These are phyloP conservation scores for Aotus griseimembra DNA, from an alignment of 2,797 vertebrate genomes.

Conservation along the genomic window DNA sequence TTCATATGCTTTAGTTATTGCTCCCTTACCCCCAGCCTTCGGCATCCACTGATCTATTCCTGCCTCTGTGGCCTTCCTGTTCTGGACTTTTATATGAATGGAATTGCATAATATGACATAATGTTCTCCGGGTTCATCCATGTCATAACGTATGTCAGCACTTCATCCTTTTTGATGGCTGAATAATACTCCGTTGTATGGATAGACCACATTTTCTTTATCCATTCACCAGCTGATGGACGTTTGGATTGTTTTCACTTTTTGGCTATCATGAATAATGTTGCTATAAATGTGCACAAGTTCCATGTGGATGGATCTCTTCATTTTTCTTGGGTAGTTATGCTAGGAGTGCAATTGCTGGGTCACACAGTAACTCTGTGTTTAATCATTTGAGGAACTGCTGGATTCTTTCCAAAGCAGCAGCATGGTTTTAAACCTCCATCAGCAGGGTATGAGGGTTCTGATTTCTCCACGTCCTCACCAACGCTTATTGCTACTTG, in stretches of 20 bases:
- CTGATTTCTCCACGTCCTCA: not conserved
- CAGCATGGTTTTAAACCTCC: not conserved
- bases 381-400: not conserved
- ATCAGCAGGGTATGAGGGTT: not conserved
- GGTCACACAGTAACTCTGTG: not conserved
- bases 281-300: fast-evolving
- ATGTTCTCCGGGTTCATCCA: not conserved
- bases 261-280: not conserved
- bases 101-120: too few species aligned
- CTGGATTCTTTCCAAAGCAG: not conserved
- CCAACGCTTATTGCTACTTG: not conserved
- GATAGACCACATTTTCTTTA: not conserved
- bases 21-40: not conserved
- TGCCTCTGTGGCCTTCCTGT: not conserved
- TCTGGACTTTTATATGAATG: not conserved
- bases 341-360: too few species aligned
- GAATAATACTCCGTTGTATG: not conserved
- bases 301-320: not conserved
- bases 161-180: not conserved
- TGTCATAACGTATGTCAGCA: fast-evolving
- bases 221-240: not conserved
- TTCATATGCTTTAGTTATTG: not conserved
- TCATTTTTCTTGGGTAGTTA: not conserved
- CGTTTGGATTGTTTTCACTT: fast-evolving
- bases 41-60: not conserved